Conservation (phyloP, 1,140 invertebrate species). For the Reticulitermes speratus region DNA sequence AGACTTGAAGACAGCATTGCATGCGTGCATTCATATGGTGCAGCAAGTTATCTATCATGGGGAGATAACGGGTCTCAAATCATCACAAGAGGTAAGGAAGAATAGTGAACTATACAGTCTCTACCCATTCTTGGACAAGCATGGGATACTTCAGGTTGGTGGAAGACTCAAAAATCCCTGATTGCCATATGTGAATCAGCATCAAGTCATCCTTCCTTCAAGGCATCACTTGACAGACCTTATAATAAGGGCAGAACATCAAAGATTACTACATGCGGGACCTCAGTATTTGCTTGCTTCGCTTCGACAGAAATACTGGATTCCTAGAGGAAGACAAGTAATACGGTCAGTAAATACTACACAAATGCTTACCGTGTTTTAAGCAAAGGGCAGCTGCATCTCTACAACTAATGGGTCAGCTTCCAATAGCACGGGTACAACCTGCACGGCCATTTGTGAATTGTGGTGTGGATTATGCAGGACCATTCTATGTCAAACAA, state of each 20-base stretch:
- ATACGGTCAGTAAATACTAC: conserved; percentile 36
- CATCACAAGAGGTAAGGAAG: no score
- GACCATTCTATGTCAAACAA: conserved; percentile 37
- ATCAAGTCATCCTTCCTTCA: no score
- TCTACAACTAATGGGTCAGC: conserved; percentile 38
- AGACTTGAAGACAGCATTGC: conserved; percentile 39
- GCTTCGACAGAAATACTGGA: conserved; percentile 42
- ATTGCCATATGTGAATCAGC: conserved; percentile 32
- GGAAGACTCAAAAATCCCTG: conserved; percentile 35
- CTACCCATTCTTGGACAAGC: conserved; percentile 32
- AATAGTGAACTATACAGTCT: background rate
- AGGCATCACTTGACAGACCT: no score
- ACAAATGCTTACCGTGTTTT: conserved; percentile 42
- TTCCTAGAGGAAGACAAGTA: conserved; percentile 36
- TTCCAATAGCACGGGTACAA: conserved; percentile 36
- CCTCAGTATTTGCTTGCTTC: conserved; percentile 37
- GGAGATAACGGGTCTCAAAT: background rate
- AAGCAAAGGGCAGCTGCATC: conserved; percentile 30
- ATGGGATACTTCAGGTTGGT: conserved; percentile 37
- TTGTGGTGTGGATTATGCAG: conserved; percentile 46
- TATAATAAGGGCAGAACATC: conserved; percentile 42
- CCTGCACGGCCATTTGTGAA: conserved; percentile 40
- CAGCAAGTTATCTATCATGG: background rate
- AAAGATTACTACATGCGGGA: conserved; percentile 41
- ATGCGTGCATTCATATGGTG: conserved; percentile 38